Conservation (phyloP, 2,797 vertebrate species). For the Lerista edwardsae region DNA sequence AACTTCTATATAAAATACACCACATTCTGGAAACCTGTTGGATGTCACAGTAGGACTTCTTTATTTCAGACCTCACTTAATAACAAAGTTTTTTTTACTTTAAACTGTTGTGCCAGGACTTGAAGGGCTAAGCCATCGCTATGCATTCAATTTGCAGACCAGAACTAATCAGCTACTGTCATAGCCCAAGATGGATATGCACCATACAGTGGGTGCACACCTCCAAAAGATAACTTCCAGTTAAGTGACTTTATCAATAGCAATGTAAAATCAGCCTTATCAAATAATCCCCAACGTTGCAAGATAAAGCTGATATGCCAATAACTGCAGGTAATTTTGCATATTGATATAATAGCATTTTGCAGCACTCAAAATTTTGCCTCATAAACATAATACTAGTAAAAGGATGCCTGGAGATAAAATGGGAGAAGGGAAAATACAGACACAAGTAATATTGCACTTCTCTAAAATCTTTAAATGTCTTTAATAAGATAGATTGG, state of each 20-base stretch:
- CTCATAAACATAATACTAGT: neutral
- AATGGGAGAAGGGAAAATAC: constrained; percentile 54
- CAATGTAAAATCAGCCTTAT: constrained; percentile 5
- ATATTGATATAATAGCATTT: constrained; percentile 4
- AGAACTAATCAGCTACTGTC: neutral
- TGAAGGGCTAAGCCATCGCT: neutral
- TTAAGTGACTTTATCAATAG: neutral
- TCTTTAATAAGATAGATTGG: constrained; percentile 26
- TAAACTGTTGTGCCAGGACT: neutral
- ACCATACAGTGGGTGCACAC: constrained; percentile 26
- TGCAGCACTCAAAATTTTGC: constrained; percentile 16
- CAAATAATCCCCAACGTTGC: constrained; percentile 15
- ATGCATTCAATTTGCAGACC: constrained; percentile 31
- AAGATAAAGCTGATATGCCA: constrained; percentile 17
- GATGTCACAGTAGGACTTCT: neutral
- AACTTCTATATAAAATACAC: neutral
- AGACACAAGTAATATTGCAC: constrained; percentile 21
- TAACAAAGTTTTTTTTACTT: too few species aligned
- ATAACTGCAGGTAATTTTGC: neutral
- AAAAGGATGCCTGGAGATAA: constrained; percentile 59
- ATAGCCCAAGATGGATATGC: constrained; percentile 4
- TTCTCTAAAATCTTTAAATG: constrained; percentile 12
- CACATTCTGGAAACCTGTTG: neutral
- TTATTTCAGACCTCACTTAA: too few species aligned
- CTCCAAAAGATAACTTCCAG: constrained; percentile 22